These are phyloP conservation scores for Planococcus citri DNA, from an alignment of 1,140 invertebrate genomes.

Conservation along the genomic window DNA sequence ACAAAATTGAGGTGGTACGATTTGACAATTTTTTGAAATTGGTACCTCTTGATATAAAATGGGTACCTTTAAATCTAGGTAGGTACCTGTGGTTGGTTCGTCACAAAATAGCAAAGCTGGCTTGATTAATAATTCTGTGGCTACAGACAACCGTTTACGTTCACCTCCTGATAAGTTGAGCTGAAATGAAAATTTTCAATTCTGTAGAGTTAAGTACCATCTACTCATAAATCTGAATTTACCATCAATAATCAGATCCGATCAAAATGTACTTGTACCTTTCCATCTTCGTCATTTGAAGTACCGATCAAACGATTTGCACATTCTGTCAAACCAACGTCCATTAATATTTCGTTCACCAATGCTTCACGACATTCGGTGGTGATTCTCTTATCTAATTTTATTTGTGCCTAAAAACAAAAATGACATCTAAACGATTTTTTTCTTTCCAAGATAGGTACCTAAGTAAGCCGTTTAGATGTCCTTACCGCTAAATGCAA, in stretches of 20 bases:
- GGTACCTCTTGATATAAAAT: no score
- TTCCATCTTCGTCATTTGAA: slow-evolving; percentile 13
- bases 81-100: slow-evolving; percentile 76
- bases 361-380: slow-evolving; percentile 44
- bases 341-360: slow-evolving; percentile 53
- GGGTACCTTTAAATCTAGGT: not conserved
- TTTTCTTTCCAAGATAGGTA: no score
- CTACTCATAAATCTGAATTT: no score
- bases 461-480: no score
- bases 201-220: slow-evolving; percentile 8
- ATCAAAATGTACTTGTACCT: no score
- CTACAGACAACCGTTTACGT: slow-evolving; percentile 82
- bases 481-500: slow-evolving; percentile 73
- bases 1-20: not conserved
- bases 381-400: slow-evolving; percentile 54
- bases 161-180: slow-evolving; percentile 83
- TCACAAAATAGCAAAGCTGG: slow-evolving; percentile 88
- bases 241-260: no score
- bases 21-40: not conserved
- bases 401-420: slow-evolving; percentile 65
- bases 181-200: slow-evolving; percentile 24
- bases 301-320: slow-evolving; percentile 62
- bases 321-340: slow-evolving; percentile 59
- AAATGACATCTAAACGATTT: no score
- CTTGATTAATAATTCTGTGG: slow-evolving; percentile 82